These are phyloP conservation scores for Mythimna impura DNA, from an alignment of 2,888 invertebrate species.

Conservation along the genomic window DNA sequence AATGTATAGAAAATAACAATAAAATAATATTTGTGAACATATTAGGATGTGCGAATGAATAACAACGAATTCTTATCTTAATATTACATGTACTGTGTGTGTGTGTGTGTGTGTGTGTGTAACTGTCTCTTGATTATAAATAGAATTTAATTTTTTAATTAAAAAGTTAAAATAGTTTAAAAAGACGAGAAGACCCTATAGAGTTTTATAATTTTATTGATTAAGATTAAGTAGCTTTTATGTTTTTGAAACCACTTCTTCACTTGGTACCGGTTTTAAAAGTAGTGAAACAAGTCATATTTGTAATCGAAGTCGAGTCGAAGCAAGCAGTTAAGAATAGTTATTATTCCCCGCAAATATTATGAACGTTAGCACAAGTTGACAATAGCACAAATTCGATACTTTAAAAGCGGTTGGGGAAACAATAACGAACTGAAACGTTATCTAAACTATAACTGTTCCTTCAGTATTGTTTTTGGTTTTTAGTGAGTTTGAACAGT, in stretches of 20 bases:
- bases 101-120: too few relatives aligned
- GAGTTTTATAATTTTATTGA: too few relatives aligned
- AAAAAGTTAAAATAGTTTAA: too few relatives aligned
- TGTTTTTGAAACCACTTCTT: background rate
- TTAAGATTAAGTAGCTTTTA: too few relatives aligned
- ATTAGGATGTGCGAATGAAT: too few relatives aligned
- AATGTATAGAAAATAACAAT: background rate
- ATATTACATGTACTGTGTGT: too few relatives aligned
- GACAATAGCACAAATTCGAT: conserved; percentile 30
- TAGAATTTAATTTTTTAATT: too few relatives aligned
- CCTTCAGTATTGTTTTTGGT: background rate
- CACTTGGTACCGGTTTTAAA: too few relatives aligned
- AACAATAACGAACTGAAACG: conserved; percentile 38
- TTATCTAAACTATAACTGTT: conserved; percentile 22
- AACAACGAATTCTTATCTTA: too few relatives aligned
- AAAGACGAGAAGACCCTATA: too few relatives aligned
- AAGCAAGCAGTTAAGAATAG: conserved; percentile 3
- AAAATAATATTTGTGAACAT: background rate
- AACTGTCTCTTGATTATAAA: too few relatives aligned
- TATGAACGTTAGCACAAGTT: background rate
- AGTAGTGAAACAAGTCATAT: background rate
- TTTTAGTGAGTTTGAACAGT: background rate
- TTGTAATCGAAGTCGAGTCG: too few relatives aligned
- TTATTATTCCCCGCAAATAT: conserved; percentile 18
- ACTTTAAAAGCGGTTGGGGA: conserved; percentile 46